Conservation (phyloP, 2,888 invertebrate species). For the Pachliopta kotzebuea region DNA sequence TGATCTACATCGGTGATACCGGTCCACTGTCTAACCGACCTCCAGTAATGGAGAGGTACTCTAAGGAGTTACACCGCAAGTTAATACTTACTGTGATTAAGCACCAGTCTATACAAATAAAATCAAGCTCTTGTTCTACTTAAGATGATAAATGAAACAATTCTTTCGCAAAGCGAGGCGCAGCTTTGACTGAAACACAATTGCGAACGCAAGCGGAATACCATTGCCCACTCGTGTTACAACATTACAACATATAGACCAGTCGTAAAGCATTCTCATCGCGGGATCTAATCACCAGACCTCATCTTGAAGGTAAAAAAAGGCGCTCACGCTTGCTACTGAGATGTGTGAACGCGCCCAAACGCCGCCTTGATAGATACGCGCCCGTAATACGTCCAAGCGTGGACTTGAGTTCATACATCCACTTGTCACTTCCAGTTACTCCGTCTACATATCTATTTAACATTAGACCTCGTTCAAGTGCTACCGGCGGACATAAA, state of each 20-base stretch:
- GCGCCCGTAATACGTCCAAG: slow-evolving; percentile 27
- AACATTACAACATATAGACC: slow-evolving; percentile 35
- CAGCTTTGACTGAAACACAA: slow-evolving; percentile 15
- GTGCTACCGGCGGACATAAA: slow-evolving; percentile 1
- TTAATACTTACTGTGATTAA: too few species aligned
- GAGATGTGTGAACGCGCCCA: slow-evolving; percentile 29
- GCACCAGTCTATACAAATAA: too few species aligned
- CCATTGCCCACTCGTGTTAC: slow-evolving; percentile 33
- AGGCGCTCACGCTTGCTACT: slow-evolving; percentile 31
- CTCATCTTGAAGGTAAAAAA: slow-evolving; percentile 34
- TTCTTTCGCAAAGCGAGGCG: slow-evolving; percentile 2
- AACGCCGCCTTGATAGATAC: slow-evolving; percentile 30
- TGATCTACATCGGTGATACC: too few species aligned
- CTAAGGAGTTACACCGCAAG: too few species aligned
- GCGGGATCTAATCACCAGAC: slow-evolving; percentile 36
- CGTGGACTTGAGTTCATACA: slow-evolving; percentile 23
- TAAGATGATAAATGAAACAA: neutral
- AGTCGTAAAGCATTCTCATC: slow-evolving; percentile 36
- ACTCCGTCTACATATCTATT: slow-evolving; percentile 14
- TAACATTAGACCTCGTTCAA: neutral
- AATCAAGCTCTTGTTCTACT: too few species aligned
- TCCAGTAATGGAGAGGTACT: too few species aligned
- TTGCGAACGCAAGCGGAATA: slow-evolving; percentile 27
- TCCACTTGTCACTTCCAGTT: slow-evolving; percentile 25
- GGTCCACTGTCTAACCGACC: too few species aligned